phyloP scores from a whole-genome alignment of 2,797 vertebrate genomes.

The Rhynchotus rufescens region DNA sequence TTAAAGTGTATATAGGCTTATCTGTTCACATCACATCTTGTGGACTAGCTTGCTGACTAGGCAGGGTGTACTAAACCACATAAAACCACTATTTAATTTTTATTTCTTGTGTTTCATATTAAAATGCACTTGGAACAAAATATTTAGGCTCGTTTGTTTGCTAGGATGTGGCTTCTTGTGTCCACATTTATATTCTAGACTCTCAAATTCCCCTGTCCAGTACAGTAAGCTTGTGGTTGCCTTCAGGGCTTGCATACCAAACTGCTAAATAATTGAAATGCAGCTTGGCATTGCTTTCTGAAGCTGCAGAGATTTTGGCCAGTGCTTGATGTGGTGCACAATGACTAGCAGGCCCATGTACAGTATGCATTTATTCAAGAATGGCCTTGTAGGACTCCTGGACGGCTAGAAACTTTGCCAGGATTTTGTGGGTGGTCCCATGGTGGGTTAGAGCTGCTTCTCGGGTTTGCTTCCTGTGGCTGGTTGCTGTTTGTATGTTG shows the following conservation, averaged over 20 bases:
- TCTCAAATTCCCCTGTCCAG: neutral
- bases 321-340: neutral
- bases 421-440: neutral
- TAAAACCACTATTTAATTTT: too few species aligned
- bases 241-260: neutral
- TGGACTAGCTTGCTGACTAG: neutral
- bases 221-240: neutral
- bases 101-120: neutral
- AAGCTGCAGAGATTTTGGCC: neutral
- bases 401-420: neutral
- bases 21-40: neutral
- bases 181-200: neutral
- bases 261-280: neutral
- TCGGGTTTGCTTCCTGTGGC: neutral
- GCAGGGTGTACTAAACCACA: neutral
- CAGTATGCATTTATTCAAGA: neutral
- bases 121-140: neutral
- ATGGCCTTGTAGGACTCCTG: neutral
- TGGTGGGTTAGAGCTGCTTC: neutral
- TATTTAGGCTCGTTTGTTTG: neutral
- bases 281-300: neutral
- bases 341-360: neutral
- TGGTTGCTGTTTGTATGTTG: fast-evolving
- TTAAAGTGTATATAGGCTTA: neutral
- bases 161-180: neutral